These are phyloP conservation scores for Sipha flava DNA, from an alignment of 1,140 invertebrate genomes.

Conservation along the genomic window DNA sequence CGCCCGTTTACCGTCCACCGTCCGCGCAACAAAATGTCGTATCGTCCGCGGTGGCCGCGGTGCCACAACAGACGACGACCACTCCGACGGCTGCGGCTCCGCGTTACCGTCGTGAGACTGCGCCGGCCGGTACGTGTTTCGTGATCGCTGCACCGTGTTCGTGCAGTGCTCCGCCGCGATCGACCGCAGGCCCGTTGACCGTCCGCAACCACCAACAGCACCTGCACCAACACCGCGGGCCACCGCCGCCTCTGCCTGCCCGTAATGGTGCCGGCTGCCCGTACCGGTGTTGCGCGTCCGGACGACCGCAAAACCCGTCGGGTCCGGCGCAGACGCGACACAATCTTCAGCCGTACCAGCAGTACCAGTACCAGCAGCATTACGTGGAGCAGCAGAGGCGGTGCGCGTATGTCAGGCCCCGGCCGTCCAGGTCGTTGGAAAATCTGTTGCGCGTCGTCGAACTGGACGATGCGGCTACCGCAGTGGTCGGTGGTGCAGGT, in stretches of 20 bases:
- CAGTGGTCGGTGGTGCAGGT: not conserved
- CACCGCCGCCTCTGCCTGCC: not conserved
- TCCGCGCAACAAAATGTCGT: not conserved
- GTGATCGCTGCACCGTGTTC: not conserved
- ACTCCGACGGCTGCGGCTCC: too few species aligned
- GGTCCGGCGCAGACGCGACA: not conserved
- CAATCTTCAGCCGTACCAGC: not conserved
- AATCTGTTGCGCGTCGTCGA: not conserved
- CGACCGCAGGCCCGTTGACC: not conserved
- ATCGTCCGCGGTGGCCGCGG: not conserved
- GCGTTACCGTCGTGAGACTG: not conserved
- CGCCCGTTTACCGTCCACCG: constrained; percentile 38
- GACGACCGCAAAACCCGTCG: not conserved
- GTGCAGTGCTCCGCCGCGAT: not conserved
- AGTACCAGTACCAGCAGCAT: not conserved
- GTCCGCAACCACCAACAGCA: not conserved
- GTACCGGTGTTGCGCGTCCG: not conserved
- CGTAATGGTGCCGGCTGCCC: not conserved
- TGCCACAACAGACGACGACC: not conserved
- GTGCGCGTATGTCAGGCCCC: not conserved
- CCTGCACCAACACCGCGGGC: not conserved
- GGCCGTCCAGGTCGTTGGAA: constrained; percentile 12
- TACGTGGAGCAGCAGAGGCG: not conserved
- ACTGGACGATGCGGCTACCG: not conserved
- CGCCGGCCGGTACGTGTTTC: not conserved